A percentile compares a stretch with the other conserved stretches of the same genome.
These are phyloP conservation scores for Chesias legatella DNA, from an alignment of 2,888 invertebrate genomes.

Conservation along the genomic window DNA sequence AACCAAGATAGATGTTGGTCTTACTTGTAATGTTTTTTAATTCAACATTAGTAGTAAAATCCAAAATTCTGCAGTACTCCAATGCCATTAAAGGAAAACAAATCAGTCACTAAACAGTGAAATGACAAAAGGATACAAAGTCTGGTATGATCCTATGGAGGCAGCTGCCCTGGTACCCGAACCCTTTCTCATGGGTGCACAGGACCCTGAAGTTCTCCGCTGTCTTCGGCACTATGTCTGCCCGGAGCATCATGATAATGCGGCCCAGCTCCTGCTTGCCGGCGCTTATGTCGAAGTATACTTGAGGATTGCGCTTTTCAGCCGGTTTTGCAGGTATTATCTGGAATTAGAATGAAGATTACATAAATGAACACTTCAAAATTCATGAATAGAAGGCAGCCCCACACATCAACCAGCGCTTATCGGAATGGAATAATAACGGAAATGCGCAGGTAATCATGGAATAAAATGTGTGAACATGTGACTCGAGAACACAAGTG, in stretches of 20 bases:
- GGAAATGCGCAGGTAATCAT: no score
- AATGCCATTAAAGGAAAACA: no score
- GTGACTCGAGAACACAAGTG: no score
- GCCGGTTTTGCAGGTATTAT: conserved; percentile 47
- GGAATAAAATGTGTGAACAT: no score
- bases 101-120: background rate
- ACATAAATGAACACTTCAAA: background rate
- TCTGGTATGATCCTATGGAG: conserved; percentile 98
- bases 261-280: conserved; percentile 93
- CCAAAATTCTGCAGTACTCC: no score
- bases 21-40: no score
- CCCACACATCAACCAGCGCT: no score
- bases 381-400: no score
- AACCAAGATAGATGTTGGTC: no score
- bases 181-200: conserved; percentile 98
- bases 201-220: conserved; percentile 95
- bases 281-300: conserved; percentile 96
- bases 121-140: conserved; percentile 89
- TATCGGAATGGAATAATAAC: no score
- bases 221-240: conserved; percentile 97
- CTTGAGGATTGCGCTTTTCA: conserved; percentile 89
- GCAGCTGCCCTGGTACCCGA: conserved; percentile 93
- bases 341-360: conserved; percentile 41
- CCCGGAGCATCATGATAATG: conserved; percentile 93
- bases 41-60: no score